Percentiles rank a stretch among this genome's conserved stretches.
These are phyloP conservation scores for Pelecanus crispus DNA, from an alignment of 2,113 vertebrate species.

Conservation along the genomic window DNA sequence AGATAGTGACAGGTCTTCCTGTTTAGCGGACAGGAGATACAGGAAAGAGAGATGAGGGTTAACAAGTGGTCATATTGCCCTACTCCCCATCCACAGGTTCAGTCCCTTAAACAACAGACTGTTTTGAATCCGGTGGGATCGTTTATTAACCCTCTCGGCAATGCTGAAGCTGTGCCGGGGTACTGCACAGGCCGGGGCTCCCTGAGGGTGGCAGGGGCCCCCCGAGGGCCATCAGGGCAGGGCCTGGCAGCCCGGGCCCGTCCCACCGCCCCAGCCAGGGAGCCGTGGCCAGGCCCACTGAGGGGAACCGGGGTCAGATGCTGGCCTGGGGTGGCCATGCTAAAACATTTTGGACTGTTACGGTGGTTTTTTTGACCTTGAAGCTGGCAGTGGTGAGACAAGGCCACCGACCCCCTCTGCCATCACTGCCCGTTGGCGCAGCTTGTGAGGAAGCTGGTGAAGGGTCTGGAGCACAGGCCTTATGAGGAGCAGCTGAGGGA, in stretches of 20 bases:
- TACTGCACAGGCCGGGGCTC: no score
- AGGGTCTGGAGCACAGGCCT: no score
- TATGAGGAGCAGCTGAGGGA: no score
- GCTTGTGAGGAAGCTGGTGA: not conserved
- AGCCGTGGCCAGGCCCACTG: not conserved
- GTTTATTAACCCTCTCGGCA: not conserved
- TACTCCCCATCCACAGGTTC: not conserved
- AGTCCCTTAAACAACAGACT: not conserved
- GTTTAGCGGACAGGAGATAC: not conserved
- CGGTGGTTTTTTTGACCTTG: not conserved
- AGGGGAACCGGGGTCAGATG: not conserved
- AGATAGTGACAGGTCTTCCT: not conserved
- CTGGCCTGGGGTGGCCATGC: not conserved
- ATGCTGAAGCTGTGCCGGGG: not conserved
- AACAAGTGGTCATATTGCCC: not conserved
- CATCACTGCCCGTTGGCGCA: fast-evolving
- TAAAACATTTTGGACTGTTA: not conserved
- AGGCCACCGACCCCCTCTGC: not conserved
- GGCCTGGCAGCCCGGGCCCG: fast-evolving
- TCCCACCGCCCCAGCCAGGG: not conserved
- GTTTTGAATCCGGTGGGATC: no score
- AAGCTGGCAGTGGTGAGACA: not conserved
- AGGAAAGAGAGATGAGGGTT: not conserved
- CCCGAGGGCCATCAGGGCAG: not conserved
- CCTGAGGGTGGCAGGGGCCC: not conserved